These are phyloP conservation scores for Ptychoptera contaminata DNA, from an alignment of 2,888 invertebrate species.

Conservation along the genomic window DNA sequence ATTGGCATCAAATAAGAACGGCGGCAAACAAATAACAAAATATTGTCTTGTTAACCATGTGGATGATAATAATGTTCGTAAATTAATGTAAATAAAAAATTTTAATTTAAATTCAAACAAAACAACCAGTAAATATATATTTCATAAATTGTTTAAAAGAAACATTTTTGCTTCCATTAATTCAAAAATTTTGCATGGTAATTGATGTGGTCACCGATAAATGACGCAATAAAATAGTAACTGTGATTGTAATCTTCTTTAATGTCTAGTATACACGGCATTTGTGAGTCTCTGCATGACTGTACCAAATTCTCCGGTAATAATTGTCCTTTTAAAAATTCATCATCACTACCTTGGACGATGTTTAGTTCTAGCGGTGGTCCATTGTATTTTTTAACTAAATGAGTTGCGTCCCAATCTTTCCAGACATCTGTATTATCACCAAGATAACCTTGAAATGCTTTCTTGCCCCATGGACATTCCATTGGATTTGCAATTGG, in stretches of 20 bases:
- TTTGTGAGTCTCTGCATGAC: conserved; percentile 51
- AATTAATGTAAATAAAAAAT: background rate
- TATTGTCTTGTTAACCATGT: too few relatives aligned
- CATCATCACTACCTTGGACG: conserved; percentile 81
- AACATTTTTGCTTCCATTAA: background rate
- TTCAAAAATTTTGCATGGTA: conserved; percentile 73
- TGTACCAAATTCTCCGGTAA: conserved; percentile 68
- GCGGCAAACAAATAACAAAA: background rate
- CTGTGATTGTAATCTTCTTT: conserved; percentile 88
- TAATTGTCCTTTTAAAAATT: conserved; percentile 62
- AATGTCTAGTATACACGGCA: conserved; percentile 52
- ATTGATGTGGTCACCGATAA: conserved; percentile 80
- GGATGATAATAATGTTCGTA: background rate
- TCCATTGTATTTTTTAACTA: conserved; percentile 69
- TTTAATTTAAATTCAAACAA: background rate
- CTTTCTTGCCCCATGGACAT: conserved; percentile 79
- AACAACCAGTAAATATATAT: background rate
- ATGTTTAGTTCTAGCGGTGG: conserved; percentile 69
- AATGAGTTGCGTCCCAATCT: conserved; percentile 76
- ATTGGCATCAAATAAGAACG: conserved; percentile 6
- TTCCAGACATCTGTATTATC: conserved; percentile 49
- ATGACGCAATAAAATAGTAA: conserved; percentile 83
- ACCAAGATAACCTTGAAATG: conserved; percentile 67
- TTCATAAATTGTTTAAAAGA: background rate
- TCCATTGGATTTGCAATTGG: conserved; percentile 81